Conservation (phyloP, 2,888 invertebrate genomes). For the Callyntrura guangdongensis region DNA sequence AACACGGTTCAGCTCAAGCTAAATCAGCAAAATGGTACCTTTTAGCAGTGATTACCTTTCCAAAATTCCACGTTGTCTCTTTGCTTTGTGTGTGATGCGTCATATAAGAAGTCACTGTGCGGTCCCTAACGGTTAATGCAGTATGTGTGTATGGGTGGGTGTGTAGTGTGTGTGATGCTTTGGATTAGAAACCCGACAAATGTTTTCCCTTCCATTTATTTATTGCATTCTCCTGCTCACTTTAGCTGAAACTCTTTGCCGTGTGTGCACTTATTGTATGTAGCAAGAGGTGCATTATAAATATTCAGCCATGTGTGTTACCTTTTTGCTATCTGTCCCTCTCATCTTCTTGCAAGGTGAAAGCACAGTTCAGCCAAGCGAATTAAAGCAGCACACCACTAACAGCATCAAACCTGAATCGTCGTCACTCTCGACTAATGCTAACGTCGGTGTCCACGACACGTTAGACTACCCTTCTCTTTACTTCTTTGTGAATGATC, state of each 20-base stretch:
- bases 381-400: slow-evolving; percentile 6
- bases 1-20: too few species aligned
- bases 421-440: slow-evolving; percentile 1
- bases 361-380: slow-evolving; percentile 51
- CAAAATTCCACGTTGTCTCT: too few species aligned
- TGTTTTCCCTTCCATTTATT: slow-evolving; percentile 33
- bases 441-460: neutral
- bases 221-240: slow-evolving; percentile 25
- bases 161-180: too few species aligned
- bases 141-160: too few species aligned
- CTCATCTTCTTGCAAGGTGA: slow-evolving; percentile 27
- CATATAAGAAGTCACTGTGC: too few species aligned
- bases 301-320: neutral
- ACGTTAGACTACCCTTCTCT: neutral
- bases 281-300: neutral
- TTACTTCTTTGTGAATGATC: slow-evolving; percentile 1
- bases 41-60: too few species aligned
- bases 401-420: neutral
- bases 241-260: neutral
- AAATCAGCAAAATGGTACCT: neutral
- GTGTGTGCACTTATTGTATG: neutral
- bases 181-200: neutral
- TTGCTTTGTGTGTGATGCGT: too few species aligned
- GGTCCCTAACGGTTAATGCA: too few species aligned
- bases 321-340: slow-evolving; percentile 9